Base-by-base conservation (phyloP, 2,888 invertebrate genomes). In the Bruchidius siliquastri region DNA sequence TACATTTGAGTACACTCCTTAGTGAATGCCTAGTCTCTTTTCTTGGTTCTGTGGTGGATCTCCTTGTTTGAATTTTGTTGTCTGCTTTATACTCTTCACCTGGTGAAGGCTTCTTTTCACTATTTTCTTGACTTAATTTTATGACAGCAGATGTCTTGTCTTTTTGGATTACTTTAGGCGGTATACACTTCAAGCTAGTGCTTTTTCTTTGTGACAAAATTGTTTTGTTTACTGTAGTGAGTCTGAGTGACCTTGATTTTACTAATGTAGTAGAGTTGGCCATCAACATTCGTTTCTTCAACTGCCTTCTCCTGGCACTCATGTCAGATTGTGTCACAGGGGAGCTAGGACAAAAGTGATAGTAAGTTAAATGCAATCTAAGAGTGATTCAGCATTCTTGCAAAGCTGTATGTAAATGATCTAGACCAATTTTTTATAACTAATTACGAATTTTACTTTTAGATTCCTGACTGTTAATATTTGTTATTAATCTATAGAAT, bases 311-410 rank as follows among this genome's bases (percentile, higher is more conserved):
- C 74, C 79, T 76, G 20, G 76, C 74, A 49, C 76, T 73, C 49
- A 80, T 70, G 30, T 79, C 81, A 18, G 84, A 83, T 74, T 84
- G 79, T 13, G 84, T 85, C 10, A 83, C 76, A 70, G 84, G 79
- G 69, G 79, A 81, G 73, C 77, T 77, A 69, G 13, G 72, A 70
- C 26, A 72, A 69, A 71, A 67, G 6, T 71, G n/a, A n/a, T n/a
- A n/a, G n/a, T n/a, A n/a, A n/a, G n/a, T n/a, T n/a, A n/a, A n/a
- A n/a, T n/a, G n/a, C n/a, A n/a, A n/a, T n/a, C n/a, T n/a, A n/a
- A n/a, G n/a, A n/a, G n/a, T n/a, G n/a, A n/a, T n/a, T n/a, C n/a
- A n/a, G n/a, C n/a, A n/a, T n/a, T n/a, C n/a, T n/a, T n/a, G n/a
- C n/a, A n/a, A n/a, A n/a, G n/a, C n/a, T n/a, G n/a, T n/a, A n/a